Base-by-base conservation (phyloP, 2,797 vertebrate genomes). In the Calcarius lapponicus region DNA sequence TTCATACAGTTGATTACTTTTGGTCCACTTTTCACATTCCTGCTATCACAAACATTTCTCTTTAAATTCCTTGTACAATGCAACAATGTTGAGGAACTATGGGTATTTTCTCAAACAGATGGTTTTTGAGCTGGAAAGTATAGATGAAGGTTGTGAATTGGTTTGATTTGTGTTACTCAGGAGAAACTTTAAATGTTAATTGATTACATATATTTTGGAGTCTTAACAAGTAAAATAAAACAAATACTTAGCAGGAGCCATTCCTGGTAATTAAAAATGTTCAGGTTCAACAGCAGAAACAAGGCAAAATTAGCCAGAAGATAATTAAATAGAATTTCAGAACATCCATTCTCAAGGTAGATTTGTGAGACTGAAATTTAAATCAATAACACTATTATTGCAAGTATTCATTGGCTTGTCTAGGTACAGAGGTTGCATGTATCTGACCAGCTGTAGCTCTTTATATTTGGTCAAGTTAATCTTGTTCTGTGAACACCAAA, bases 291-390 rank as follows among this genome's bases (percentile, higher is more conserved):
- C 38, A 87, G 40, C 22, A 92, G 61, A 94, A 91, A 65, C 8
- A 91, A 91, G 18, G 72, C 19, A 83, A 93, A 93, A 91, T 93
- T 93, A 78, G 3, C 53, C 34, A 80, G 65, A 87, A 85, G 75
- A 86, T 53, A 96, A 92, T 86, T 74, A 83, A 92, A 76, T 25
- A 80, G 50, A 80, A 91, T 71, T 86, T 18, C 38, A 80, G 32
- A 89, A 24, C 84, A 87, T 80, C 61, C 62, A 3, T 95, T 93
- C 51, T 83, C 18, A 51, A 16, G 7, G 8, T 78, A 87, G 36
- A 13, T 20, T 87, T 85, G n/a, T 76, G 64, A 89, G 65, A 76
- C 21, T 83, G 81, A 90, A 80, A 80, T 80, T 85, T 69, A 86
- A 94, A 93, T 78, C 18, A 81, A 60, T 62, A 80, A n/a, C 10